A percentile compares a stretch with the other conserved stretches of the same genome.
These are phyloP conservation scores for Butorides virescens DNA, from an alignment of 2,113 vertebrate genomes.

Conservation along the genomic window DNA sequence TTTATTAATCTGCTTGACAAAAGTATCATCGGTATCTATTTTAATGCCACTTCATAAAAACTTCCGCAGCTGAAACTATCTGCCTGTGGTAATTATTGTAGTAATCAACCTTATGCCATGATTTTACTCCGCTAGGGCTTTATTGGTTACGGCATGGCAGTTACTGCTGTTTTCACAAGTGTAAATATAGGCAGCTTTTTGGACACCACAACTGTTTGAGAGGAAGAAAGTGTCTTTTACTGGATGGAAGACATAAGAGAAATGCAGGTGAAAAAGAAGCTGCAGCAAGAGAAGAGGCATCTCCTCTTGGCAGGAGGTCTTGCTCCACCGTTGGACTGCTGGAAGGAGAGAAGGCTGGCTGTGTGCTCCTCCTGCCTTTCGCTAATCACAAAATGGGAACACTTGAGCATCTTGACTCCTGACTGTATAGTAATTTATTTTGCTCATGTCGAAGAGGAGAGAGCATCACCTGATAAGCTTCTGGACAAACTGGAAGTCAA, in stretches of 20 bases:
- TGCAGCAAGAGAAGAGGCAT: background rate
- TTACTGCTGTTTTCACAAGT: background rate
- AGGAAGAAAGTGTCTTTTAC: background rate
- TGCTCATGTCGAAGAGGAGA: background rate
- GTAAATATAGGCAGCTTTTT: background rate
- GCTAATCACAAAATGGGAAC: background rate
- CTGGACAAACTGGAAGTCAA: background rate
- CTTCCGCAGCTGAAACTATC: background rate
- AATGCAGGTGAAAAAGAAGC: background rate
- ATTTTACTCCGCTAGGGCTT: background rate
- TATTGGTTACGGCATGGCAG: background rate
- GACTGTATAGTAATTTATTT: background rate
- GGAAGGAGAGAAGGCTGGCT: background rate
- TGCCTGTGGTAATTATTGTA: background rate
- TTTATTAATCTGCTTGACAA: background rate
- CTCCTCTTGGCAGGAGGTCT: background rate
- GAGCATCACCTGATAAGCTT: background rate
- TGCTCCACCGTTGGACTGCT: fast-evolving
- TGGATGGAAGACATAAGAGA: background rate
- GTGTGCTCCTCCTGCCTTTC: background rate
- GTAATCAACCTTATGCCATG: background rate
- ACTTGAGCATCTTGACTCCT: background rate
- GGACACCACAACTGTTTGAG: background rate
- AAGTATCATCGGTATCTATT: background rate
- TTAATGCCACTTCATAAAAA: background rate